A percentile compares a stretch with the other conserved stretches of the same genome.
phyloP scores from a whole-genome alignment of 2,797 vertebrate genomes.

The Morelia viridis region DNA sequence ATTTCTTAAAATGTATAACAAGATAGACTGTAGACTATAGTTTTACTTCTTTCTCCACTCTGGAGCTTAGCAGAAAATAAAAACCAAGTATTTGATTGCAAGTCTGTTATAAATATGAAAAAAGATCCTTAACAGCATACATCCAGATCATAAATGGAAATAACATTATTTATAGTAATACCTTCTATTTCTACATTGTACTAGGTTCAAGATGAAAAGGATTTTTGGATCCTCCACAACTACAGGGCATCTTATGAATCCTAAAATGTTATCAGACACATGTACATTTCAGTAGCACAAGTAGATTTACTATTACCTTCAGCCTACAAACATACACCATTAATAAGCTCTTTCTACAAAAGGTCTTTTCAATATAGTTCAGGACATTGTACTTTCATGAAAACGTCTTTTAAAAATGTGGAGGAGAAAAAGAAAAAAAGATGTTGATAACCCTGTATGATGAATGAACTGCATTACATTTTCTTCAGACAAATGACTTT shows the following conservation, averaged over 20 bases:
- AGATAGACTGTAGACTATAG: background rate
- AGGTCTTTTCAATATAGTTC: background rate
- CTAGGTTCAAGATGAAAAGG: background rate
- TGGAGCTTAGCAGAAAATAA: background rate
- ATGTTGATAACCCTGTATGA: background rate
- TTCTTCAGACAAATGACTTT: background rate
- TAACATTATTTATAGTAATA: background rate
- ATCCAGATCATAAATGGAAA: background rate
- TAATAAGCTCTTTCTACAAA: background rate
- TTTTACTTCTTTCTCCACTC: background rate
- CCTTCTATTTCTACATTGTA: background rate
- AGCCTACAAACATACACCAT: background rate
- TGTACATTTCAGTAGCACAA: background rate
- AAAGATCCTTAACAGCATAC: background rate
- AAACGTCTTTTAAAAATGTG: background rate
- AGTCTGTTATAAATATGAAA: background rate
- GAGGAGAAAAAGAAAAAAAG: background rate
- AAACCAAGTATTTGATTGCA: background rate
- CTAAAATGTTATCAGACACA: background rate
- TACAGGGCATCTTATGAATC: background rate
- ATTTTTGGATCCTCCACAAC: background rate
- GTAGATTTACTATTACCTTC: background rate
- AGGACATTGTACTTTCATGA: background rate
- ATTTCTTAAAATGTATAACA: slow-evolving; percentile 9
- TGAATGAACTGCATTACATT: background rate